phyloP scores from a whole-genome alignment of 1,140 invertebrate species.

The Euura lappo region DNA sequence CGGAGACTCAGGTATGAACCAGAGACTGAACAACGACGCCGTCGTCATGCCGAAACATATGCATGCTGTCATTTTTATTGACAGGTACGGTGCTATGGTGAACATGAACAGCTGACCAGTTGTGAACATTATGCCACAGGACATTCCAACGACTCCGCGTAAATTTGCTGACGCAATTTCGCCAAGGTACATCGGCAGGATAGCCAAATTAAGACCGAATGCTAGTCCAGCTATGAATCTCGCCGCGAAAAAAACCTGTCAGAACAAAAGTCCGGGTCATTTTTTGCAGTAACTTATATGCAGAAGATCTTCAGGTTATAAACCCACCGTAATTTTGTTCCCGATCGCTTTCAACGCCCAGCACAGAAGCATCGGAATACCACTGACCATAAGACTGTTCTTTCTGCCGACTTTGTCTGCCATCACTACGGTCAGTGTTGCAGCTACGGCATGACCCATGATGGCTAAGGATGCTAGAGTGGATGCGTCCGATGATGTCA shows the following conservation, averaged over 20 bases:
- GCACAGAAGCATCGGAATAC: constrained; percentile 65
- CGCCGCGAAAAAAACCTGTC: constrained; percentile 31
- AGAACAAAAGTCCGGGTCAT: background rate
- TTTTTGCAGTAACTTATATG: background rate
- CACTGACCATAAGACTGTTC: constrained; percentile 64
- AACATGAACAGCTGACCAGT: constrained; percentile 59
- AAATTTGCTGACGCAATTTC: constrained; percentile 68
- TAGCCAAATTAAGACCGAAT: constrained; percentile 68
- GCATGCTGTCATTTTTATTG: constrained; percentile 32
- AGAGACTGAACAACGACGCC: constrained; percentile 47
- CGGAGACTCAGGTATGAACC: constrained; percentile 62
- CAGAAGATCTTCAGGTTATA: background rate
- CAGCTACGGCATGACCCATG: constrained; percentile 54
- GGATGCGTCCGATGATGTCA: constrained; percentile 39
- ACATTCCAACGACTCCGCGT: constrained; percentile 67
- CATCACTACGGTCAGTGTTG: constrained; percentile 40
- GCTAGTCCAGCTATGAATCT: constrained; percentile 67
- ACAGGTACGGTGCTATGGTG: constrained; percentile 42
- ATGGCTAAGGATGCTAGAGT: constrained; percentile 56
- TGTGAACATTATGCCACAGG: constrained; percentile 63
- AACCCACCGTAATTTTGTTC: constrained; percentile 59
- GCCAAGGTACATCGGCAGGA: constrained; percentile 68
- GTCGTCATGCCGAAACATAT: constrained; percentile 42
- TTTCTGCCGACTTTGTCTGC: constrained; percentile 69
- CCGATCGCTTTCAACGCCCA: constrained; percentile 67